These are phyloP conservation scores for Alethe castanea DNA, from an alignment of 2,113 vertebrate species.

Conservation along the genomic window DNA sequence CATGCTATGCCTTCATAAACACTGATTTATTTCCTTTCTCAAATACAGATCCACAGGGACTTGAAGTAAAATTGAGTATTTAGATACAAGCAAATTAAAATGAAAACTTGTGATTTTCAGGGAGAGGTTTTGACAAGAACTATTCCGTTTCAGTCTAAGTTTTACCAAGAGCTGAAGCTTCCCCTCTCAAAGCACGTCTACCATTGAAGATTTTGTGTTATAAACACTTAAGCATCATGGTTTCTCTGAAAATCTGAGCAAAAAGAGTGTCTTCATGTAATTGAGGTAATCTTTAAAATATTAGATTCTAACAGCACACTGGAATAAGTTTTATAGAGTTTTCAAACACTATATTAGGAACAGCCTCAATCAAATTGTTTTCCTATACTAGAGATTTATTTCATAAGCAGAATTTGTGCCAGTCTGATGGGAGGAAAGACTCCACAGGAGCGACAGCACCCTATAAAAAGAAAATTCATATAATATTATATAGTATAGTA, in stretches of 20 bases:
- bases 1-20: not conserved
- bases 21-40: not conserved
- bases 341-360: not conserved
- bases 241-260: not conserved
- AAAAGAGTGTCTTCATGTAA: not conserved
- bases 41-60: not conserved
- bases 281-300: not conserved
- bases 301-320: not conserved
- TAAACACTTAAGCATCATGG: not conserved
- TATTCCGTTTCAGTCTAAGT: not conserved
- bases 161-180: not conserved
- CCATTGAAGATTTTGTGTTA: not conserved
- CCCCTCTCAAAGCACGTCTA: not conserved
- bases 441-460: not conserved
- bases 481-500: not conserved
- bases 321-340: not conserved
- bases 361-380: not conserved
- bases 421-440: not conserved
- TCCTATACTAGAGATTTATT: not conserved
- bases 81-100: not conserved
- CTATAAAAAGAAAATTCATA: not conserved
- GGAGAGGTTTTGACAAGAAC: not conserved
- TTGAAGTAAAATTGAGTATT: not conserved
- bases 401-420: not conserved
- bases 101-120: not conserved